Conservation (phyloP, 2,797 vertebrate genomes). For the Acanthurus leucopareius region DNA sequence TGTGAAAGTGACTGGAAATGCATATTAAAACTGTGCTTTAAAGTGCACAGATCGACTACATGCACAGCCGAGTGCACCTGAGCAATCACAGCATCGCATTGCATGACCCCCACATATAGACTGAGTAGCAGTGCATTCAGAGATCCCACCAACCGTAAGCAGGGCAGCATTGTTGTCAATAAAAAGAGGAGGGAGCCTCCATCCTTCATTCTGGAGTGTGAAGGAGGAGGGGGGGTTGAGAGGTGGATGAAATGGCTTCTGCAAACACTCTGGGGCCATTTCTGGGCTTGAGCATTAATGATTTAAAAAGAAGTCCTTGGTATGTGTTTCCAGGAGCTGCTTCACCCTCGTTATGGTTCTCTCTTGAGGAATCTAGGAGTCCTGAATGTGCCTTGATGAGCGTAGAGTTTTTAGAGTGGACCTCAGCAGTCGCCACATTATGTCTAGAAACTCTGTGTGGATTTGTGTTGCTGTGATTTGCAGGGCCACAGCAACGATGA, state of each 20-base stretch:
- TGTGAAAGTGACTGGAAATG: not conserved
- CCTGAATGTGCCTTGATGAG: slow-evolving; percentile 87
- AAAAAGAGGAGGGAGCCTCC: slow-evolving; percentile 46
- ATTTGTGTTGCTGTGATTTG: slow-evolving; percentile 55
- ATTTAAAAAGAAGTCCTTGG: not conserved
- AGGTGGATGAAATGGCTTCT: slow-evolving; percentile 38
- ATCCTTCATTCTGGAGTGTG: slow-evolving; percentile 72
- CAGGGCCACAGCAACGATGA: slow-evolving; percentile 64
- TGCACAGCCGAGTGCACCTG: not conserved
- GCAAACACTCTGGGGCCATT: slow-evolving; percentile 23
- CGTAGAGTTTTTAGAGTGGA: slow-evolving; percentile 59
- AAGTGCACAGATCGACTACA: not conserved
- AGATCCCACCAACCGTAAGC: slow-evolving; percentile 20
- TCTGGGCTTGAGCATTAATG: not conserved
- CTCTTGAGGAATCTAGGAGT: slow-evolving; percentile 52
- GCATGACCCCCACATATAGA: slow-evolving; percentile 41
- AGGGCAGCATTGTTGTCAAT: slow-evolving; percentile 35
- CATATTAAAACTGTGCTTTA: not conserved
- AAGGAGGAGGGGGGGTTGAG: slow-evolving; percentile 16
- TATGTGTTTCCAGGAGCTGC: slow-evolving; percentile 40
- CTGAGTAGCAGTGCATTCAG: slow-evolving; percentile 37
- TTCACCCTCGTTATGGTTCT: slow-evolving; percentile 13
- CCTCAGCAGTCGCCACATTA: slow-evolving; percentile 33
- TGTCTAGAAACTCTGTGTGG: slow-evolving; percentile 39
- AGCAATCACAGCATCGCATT: slow-evolving; percentile 20